Evolutionary conservation across 2,113 vertebrate genomes (phyloP).

Genomic region (Sialia sialis): DNA sequence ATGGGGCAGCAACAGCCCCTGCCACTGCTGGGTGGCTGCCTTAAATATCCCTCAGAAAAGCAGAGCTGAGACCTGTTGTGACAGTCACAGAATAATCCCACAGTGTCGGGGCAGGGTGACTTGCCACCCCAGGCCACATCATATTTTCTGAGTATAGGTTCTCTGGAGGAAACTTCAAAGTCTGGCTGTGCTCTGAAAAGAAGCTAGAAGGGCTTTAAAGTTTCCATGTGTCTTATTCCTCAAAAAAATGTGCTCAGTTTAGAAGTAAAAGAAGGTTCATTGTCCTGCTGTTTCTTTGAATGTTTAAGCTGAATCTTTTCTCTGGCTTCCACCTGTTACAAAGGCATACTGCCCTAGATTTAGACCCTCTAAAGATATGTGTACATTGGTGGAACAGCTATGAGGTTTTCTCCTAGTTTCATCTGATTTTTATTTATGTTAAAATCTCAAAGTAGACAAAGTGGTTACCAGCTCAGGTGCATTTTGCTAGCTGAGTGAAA

Average conservation of each 20-base stretch:
- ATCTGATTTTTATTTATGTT: not conserved
- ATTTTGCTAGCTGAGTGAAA: not conserved
- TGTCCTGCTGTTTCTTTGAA: constrained; percentile 24
- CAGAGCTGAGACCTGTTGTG: not conserved
- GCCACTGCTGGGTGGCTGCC: not conserved
- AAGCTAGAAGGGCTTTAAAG: not conserved
- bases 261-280: not conserved
- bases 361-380: not conserved
- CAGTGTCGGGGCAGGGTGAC: not conserved
- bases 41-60: not conserved
- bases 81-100: not conserved
- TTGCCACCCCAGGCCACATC: not conserved
- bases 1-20: not conserved
- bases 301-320: not conserved
- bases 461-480: not conserved
- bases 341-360: not conserved
- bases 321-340: not conserved
- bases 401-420: not conserved
- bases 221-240: not conserved
- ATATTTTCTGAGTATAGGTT: not conserved
- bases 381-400: not conserved
- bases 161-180: not conserved
- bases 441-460: not conserved
- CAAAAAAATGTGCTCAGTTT: not conserved
- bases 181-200: not conserved